These are phyloP conservation scores for Indri indri DNA, from an alignment of 2,113 vertebrate genomes.

Conservation along the genomic window DNA sequence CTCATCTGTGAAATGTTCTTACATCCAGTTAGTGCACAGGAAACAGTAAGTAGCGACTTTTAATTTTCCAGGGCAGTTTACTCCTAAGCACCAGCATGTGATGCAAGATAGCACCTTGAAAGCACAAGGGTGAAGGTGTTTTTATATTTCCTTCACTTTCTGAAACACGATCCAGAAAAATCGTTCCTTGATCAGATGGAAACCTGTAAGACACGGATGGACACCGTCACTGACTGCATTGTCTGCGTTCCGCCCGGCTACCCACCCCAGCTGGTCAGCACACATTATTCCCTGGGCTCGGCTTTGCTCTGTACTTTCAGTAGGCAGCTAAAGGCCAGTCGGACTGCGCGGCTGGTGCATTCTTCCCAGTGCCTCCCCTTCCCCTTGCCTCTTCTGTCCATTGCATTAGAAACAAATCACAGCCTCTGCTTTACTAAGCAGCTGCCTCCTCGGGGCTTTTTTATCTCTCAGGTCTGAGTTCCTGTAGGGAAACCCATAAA, in stretches of 20 bases:
- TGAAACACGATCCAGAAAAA: background rate
- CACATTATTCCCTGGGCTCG: too few relatives aligned
- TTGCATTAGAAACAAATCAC: background rate
- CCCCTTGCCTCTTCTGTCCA: background rate
- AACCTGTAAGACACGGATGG: background rate
- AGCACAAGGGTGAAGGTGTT: background rate
- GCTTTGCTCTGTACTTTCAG: background rate
- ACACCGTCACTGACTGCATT: background rate
- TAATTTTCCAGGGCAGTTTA: background rate
- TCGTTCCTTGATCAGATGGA: background rate
- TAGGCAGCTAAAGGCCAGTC: background rate
- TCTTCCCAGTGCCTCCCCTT: background rate
- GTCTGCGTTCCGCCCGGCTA: background rate
- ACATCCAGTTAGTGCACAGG: background rate
- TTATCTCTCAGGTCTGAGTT: background rate
- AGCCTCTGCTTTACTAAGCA: background rate
- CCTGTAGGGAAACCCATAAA: background rate
- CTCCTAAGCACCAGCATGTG: background rate
- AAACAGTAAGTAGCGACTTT: background rate
- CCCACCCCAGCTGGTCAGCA: background rate
- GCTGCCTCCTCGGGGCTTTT: constrained; percentile 7
- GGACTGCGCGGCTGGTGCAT: accelerated
- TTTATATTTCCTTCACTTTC: background rate
- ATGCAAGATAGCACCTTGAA: background rate
- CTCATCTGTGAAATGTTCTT: background rate